Conservation (phyloP, 2,888 invertebrate species). For the Cephus spinipes region DNA sequence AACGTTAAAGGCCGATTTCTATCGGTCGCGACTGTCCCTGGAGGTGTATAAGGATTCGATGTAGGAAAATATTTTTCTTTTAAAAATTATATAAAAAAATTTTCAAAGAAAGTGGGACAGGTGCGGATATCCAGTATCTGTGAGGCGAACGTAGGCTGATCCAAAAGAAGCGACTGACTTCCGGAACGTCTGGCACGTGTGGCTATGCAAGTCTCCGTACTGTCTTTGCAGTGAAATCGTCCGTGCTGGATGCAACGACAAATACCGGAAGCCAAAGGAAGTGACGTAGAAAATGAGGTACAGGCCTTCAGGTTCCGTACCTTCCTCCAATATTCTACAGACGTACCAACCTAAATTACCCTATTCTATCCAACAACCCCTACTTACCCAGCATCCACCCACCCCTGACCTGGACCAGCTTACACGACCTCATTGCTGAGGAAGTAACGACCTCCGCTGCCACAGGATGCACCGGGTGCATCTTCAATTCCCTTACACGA, state of each 20-base stretch:
- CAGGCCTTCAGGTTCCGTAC: neutral
- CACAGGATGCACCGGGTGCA: neutral
- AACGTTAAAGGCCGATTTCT: neutral
- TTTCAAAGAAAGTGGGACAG: neutral
- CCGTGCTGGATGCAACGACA: conserved; percentile 31
- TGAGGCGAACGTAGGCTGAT: neutral
- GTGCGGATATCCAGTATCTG: neutral
- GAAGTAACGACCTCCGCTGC: neutral
- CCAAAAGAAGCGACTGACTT: neutral
- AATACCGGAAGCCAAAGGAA: neutral
- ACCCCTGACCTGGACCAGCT: neutral
- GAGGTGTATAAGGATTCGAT: neutral
- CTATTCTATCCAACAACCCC: conserved; percentile 12
- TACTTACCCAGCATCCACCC: neutral
- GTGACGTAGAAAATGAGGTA: neutral
- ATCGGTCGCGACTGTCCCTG: neutral
- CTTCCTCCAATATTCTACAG: conserved; percentile 10
- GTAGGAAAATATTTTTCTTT: neutral
- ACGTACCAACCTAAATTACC: conserved; percentile 20
- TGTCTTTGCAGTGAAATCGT: conserved; percentile 36
- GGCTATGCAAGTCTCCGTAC: neutral
- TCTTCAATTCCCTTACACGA: neutral
- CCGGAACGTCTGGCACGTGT: neutral
- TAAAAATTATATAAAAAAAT: neutral
- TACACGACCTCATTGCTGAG: neutral